Conservation (phyloP, 2,113 vertebrate species). For the Prionailurus bengalensis region DNA sequence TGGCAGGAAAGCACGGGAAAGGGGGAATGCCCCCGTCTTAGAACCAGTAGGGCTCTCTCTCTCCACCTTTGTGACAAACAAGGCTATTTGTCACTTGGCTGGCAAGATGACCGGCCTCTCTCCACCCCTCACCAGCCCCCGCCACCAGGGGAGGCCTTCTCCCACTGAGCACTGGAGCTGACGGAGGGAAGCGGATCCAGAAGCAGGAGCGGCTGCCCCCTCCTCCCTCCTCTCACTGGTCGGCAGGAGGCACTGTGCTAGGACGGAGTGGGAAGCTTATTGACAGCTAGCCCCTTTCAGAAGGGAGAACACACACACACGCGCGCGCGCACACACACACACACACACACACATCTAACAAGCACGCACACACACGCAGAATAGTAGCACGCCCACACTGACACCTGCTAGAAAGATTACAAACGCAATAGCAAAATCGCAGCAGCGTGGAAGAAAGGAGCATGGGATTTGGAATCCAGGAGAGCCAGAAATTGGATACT, state of each 20-base stretch:
- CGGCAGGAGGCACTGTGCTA: background rate
- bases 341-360: background rate
- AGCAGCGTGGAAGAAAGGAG: background rate
- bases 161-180: background rate
- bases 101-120: background rate
- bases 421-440: background rate
- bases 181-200: background rate
- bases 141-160: background rate
- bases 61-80: conserved; percentile 45
- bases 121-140: background rate
- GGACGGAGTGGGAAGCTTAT: background rate
- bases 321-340: background rate
- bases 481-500: background rate
- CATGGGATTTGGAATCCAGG: background rate
- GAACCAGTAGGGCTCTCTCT: background rate
- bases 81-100: conserved; percentile 38
- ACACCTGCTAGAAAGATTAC: conserved; percentile 79
- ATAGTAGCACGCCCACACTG: conserved; percentile 80
- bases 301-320: background rate
- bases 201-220: background rate
- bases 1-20: background rate
- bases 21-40: background rate
- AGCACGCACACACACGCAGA: background rate
- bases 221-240: background rate
- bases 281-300: background rate